Evolutionary conservation across 2,797 vertebrate species (phyloP), one percentile per base, ranked within the genome.

Genomic region (Pipistrellus pipistrellus): DNA sequence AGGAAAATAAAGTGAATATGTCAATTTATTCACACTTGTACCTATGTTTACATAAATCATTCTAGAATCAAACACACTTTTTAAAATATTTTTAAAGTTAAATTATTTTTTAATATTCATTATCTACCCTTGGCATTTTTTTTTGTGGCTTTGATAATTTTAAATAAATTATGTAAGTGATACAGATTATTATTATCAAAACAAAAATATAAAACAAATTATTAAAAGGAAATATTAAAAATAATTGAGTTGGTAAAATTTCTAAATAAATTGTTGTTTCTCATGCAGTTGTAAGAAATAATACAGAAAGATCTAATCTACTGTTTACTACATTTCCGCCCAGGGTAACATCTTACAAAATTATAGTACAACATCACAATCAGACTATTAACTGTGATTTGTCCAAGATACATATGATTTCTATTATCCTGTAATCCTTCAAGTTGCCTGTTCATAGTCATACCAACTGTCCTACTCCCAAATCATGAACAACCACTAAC

Each of bases 91-190:
- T 41, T 41, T 41, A 41, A 41, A 41, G 38, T 41, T 6, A 41
- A 38, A 4, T 38, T 38, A 38, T 41, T 41, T 41, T 41, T 41
- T 41, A 41, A 1, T 38, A 76, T 35, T 6, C 32, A 18, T 15
- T 72, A 87, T 59, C 4, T 68, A 32, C 3, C 21, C 64, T 84
- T 80, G 55, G 11, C 66, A 21, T 46, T 77, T 87, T 84, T n/a
- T n/a, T 84, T 78, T 3, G 53, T 66, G 2, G 0, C 90, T 95
- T 94, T 84, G 0, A 81, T 86, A 14, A 94, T 72, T 93, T 78
- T 8, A 77, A 15, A 55, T 30, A 93, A 94, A 46, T 53, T 1
- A n/a, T 89, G 30, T 59, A 73, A 71, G 6, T 18, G 6, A 86
- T 6, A 51, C 7, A 21, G 8, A 48, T 69, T 85, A 78, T 66